These are phyloP conservation scores for Porphyrio hochstetteri DNA, from an alignment of 2,113 vertebrate genomes.

Conservation along the genomic window DNA sequence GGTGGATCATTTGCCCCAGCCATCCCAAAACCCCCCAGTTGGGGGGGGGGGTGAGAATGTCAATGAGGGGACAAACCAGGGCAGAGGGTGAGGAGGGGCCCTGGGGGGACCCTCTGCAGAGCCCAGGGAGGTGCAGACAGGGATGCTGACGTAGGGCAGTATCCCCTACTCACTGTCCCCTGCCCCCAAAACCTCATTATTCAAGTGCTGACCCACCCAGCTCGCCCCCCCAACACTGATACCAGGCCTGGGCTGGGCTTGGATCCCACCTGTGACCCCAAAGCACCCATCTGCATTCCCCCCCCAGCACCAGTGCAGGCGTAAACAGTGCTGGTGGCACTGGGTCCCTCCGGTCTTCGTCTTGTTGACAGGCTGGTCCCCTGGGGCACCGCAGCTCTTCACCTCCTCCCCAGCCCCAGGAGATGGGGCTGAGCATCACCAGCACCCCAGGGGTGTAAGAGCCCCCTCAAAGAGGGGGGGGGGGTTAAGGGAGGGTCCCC, in stretches of 20 bases:
- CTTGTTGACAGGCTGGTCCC: background rate
- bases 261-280: background rate
- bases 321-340: background rate
- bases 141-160: background rate
- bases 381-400: background rate
- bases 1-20: background rate
- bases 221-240: background rate
- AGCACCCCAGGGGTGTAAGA: background rate
- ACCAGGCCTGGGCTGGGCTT: background rate
- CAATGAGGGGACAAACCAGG: background rate
- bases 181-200: background rate
- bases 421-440: background rate
- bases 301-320: background rate
- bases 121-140: background rate
- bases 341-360: background rate
- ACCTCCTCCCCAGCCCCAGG: background rate
- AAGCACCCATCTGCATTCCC: background rate
- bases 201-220: background rate
- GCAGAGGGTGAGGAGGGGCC: background rate
- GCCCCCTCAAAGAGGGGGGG: background rate
- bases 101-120: background rate
- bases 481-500: background rate
- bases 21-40: fast-evolving
- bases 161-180: fast-evolving
- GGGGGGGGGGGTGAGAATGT: background rate